Evolutionary conservation across 2,888 invertebrate species (phyloP).

Genomic region (Drosophila ustulata): DNA sequence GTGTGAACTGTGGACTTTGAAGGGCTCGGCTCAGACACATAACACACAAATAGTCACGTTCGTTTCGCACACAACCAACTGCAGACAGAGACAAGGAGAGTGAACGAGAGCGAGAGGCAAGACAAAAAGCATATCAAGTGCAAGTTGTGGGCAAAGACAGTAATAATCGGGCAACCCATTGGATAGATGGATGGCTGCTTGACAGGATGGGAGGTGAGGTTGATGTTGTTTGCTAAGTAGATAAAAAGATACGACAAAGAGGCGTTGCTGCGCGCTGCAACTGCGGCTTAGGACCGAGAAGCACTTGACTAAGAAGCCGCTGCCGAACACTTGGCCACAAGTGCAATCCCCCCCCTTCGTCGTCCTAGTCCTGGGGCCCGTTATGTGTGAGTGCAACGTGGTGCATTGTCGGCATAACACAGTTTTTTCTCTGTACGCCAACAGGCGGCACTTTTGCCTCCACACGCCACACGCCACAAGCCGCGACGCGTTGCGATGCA

Average conservation of each 20-base stretch:
- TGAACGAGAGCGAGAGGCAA: conserved; percentile 1
- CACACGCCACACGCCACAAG: not conserved
- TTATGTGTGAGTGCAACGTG: conserved; percentile 59
- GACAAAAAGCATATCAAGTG: conserved; percentile 68
- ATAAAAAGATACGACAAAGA: conserved; percentile 67
- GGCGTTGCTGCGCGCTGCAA: conserved; percentile 46
- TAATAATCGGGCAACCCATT: conserved; percentile 49
- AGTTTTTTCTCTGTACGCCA: conserved; percentile 48
- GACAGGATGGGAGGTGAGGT: not conserved
- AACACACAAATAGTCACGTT: conserved; percentile 71
- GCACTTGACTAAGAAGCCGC: conserved; percentile 61
- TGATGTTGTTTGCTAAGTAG: conserved; percentile 48
- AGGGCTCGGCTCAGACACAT: conserved; percentile 41
- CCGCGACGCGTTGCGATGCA: conserved; percentile 1
- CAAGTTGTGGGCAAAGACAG: conserved; percentile 56
- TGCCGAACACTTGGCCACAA: conserved; percentile 66
- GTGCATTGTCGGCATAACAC: conserved; percentile 77
- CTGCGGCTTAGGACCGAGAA: conserved; percentile 33
- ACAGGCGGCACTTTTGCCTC: conserved; percentile 1
- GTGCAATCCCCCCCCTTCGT: conserved; percentile 26
- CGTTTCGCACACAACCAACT: conserved; percentile 6
- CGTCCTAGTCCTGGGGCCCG: not conserved
- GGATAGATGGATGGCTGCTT: conserved; percentile 18
- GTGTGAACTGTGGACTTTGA: conserved; percentile 34
- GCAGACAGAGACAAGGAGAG: not conserved